These are phyloP conservation scores for Galeruca laticollis DNA, from an alignment of 2,888 invertebrate genomes.

Conservation along the genomic window DNA sequence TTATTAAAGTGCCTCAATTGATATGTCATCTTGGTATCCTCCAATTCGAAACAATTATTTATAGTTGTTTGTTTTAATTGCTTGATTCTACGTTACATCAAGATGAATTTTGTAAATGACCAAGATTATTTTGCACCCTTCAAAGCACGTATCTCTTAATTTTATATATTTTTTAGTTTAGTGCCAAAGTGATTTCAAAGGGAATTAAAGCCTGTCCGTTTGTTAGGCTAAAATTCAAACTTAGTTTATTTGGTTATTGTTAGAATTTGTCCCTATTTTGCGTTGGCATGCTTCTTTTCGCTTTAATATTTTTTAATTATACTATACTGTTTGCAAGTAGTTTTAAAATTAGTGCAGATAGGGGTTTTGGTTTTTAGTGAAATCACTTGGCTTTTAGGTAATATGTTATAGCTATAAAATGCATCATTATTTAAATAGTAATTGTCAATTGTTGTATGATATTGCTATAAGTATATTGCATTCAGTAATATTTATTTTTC, in stretches of 20 bases:
- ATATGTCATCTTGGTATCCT: conserved; percentile 54
- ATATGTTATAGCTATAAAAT: conserved; percentile 36
- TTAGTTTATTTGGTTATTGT: conserved; percentile 20
- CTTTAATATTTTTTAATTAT: conserved; percentile 19
- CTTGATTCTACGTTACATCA: conserved; percentile 57
- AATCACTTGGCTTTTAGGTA: conserved; percentile 39
- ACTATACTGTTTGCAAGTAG: conserved; percentile 4
- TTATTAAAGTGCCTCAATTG: conserved; percentile 55
- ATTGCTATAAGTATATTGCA: conserved; percentile 11
- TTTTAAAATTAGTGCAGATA: conserved; percentile 20
- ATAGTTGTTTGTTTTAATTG: conserved; percentile 61
- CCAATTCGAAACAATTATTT: conserved; percentile 49
- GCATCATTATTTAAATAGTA: conserved; percentile 26
- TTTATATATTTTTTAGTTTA: conserved; percentile 55
- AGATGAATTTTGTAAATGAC: conserved; percentile 59
- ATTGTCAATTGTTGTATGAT: conserved; percentile 2
- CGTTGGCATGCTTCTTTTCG: conserved; percentile 11
- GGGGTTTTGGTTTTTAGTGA: conserved; percentile 38
- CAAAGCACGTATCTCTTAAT: conserved; percentile 62
- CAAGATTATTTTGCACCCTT: conserved; percentile 58
- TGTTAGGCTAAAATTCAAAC: conserved; percentile 13
- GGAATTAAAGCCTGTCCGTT: conserved; percentile 38
- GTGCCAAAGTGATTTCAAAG: conserved; percentile 59
- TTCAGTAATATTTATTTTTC: neutral
- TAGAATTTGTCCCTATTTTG: neutral